phyloP scores from a whole-genome alignment of 2,797 vertebrate species.

The Clarias fuscus region DNA sequence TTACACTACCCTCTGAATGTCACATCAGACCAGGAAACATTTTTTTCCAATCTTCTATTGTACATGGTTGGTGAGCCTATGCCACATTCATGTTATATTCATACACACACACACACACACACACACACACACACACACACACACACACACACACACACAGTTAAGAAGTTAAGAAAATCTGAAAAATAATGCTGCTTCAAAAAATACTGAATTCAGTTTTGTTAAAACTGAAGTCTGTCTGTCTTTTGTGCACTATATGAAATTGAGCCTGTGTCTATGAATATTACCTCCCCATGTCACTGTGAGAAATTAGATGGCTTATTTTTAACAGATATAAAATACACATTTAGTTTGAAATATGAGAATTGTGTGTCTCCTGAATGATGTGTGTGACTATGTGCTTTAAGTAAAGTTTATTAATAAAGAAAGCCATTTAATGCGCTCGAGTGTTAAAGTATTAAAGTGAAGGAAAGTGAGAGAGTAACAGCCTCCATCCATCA shows the following conservation, averaged over 20 bases:
- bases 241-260: not conserved
- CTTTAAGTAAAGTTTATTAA: not conserved
- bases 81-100: no score
- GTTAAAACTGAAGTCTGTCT: not conserved
- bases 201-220: no score
- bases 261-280: not conserved
- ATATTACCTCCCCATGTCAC: not conserved
- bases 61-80: no score
- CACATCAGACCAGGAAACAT: no score
- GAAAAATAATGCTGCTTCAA: no score
- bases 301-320: not conserved
- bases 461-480: slow-evolving; percentile 11
- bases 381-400: not conserved
- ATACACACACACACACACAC: no score
- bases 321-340: not conserved
- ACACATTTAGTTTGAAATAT: not conserved
- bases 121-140: no score
- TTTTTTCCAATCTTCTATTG: no score
- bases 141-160: no score
- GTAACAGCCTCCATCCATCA: slow-evolving; percentile 80
- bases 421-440: not conserved
- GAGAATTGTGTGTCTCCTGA: not conserved
- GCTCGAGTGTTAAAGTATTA: slow-evolving; percentile 8
- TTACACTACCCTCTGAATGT: no score
- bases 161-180: no score